Conservation (phyloP, 2,113 vertebrate genomes). For the Oplegnathus fasciatus region DNA sequence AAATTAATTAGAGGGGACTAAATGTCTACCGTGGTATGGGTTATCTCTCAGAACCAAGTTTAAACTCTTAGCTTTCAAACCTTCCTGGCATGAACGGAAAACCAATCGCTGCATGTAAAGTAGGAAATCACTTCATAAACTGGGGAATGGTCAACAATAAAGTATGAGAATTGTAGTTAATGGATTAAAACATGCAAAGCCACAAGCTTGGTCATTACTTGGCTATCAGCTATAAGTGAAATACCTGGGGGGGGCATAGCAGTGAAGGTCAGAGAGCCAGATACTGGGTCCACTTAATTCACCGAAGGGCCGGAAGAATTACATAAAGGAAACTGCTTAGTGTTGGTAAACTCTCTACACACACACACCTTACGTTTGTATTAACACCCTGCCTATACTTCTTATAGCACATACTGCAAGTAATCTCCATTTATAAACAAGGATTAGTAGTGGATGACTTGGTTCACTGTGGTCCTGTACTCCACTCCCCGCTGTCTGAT, state of each 20-base stretch:
- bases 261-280: constrained; percentile 29
- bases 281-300: constrained; percentile 33
- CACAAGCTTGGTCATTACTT: constrained; percentile 41
- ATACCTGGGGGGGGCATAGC: constrained; percentile 56
- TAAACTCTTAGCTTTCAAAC: neutral
- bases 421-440: constrained; percentile 59
- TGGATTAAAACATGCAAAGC: constrained; percentile 32
- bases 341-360: constrained; percentile 64
- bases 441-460: constrained; percentile 64
- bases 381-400: constrained; percentile 56
- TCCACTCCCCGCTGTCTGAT: constrained; percentile 66
- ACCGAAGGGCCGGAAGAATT: constrained; percentile 31
- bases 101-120: neutral
- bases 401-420: constrained; percentile 56
- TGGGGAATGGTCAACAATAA: neutral
- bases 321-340: constrained; percentile 51
- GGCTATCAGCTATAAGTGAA: constrained; percentile 52
- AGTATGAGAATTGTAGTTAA: neutral
- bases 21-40: neutral
- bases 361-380: constrained; percentile 48
- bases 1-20: too few species aligned
- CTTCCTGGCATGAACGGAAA: neutral
- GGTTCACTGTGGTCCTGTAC: constrained; percentile 68
- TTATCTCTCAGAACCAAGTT: neutral
- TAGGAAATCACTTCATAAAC: neutral